Percentiles rank a stretch among this genome's conserved stretches.
phyloP scores from a whole-genome alignment of 2,113 vertebrate genomes.

The Accipiter cooperii region DNA sequence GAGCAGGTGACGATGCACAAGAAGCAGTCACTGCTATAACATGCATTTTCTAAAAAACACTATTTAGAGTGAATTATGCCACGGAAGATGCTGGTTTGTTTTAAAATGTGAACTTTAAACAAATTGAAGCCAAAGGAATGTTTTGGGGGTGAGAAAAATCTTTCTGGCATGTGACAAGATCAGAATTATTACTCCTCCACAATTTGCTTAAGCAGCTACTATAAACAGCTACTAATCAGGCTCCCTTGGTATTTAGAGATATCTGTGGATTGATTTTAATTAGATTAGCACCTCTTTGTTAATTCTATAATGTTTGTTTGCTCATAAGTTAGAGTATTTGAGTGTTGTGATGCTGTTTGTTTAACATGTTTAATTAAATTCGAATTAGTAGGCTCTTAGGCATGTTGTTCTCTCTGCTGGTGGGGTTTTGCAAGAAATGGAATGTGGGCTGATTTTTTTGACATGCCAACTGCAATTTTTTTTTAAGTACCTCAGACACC shows the following conservation, averaged over 20 bases:
- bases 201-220: constrained; percentile 30
- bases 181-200: background rate
- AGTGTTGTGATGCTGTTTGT: background rate
- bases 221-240: constrained; percentile 39
- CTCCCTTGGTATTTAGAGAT: background rate
- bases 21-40: background rate
- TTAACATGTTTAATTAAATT: background rate
- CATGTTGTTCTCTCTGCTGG: background rate
- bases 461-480: background rate
- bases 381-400: background rate
- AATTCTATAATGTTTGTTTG: constrained; percentile 30
- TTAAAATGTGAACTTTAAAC: background rate
- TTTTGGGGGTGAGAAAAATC: background rate
- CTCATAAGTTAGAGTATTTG: background rate
- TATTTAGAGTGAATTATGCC: background rate
- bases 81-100: background rate
- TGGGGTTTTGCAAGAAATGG: background rate
- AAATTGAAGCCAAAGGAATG: background rate
- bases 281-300: constrained; percentile 35
- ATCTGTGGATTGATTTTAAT: constrained; percentile 33
- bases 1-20: background rate
- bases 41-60: background rate
- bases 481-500: background rate
- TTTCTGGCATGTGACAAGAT: background rate
- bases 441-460: background rate